Evolutionary conservation across 1,140 invertebrate genomes (phyloP), one percentile per base, ranked within the genome.

Genomic region (Pissodes strobi): DNA sequence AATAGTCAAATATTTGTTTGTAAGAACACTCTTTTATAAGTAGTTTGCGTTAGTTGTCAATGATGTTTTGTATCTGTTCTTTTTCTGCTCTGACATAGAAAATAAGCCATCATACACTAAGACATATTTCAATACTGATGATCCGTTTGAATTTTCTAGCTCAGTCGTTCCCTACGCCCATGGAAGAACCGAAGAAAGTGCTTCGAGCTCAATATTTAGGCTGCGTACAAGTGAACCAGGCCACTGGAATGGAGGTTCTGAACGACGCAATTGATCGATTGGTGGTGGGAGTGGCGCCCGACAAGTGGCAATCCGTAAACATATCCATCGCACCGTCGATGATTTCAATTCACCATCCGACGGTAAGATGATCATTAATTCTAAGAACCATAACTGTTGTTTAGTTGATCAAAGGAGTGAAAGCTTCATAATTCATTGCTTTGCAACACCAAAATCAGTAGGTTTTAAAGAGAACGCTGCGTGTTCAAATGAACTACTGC

Each of bases 151-250:
- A 51, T 60, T 37, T 56, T 45, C 3, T 78, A 90, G 89, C 87
- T 37, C 89, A 91, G 79, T 90, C 90, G 22, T 97, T 98, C 80
- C 94, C 95, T 1, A 97, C 95, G 15, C 95, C 96, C 9, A 98
- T 98, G 92, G 95, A 98, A 78, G 96, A 98, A 81, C 95, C 95
- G 4, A 93, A 94, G 74, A 97, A 97, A 79, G 86, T 95, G 13
- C 84, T 97, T 15, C 85, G 88, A 57, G 93, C 94, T 60, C 88
- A 90, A 73, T 97, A 97, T 79, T 82, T 97, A 53, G 94, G 94
- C 64, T 87, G 85, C 43, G 87, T 87, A 63, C 87, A 91, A 78
- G 95, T 98, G 8, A 77, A 82, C 2, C 87, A 89, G 70, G 91
- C 96, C 1, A 88, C 88, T 43, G 95, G 94, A 43, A 96, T 98